phyloP scores from a whole-genome alignment of 2,113 vertebrate species.

The Notothenia rossii region DNA sequence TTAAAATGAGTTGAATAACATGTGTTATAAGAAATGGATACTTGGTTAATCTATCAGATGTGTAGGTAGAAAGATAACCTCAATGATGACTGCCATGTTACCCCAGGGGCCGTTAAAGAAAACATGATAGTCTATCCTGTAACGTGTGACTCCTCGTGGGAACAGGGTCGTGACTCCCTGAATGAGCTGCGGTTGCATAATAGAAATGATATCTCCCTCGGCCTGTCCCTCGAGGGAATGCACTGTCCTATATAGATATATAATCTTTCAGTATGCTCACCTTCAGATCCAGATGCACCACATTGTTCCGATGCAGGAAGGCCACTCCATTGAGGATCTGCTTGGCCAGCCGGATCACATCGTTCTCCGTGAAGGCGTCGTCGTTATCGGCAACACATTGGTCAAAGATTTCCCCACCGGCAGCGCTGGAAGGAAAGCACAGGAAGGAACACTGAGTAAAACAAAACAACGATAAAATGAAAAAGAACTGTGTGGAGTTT shows the following conservation, averaged over 20 bases:
- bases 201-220: constrained; percentile 26
- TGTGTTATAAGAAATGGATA: constrained; percentile 29
- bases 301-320: constrained; percentile 90
- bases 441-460: constrained; percentile 41
- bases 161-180: constrained; percentile 33
- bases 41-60: constrained; percentile 13
- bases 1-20: constrained; percentile 7
- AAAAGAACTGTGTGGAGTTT: constrained; percentile 10
- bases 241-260: constrained; percentile 16
- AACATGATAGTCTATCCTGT: constrained; percentile 37
- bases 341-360: constrained; percentile 91
- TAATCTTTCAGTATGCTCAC: constrained; percentile 73
- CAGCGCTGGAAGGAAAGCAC: constrained; percentile 84
- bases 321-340: constrained; percentile 93
- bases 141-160: constrained; percentile 16
- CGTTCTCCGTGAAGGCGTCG: constrained; percentile 94
- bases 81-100: constrained; percentile 14
- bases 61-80: background rate
- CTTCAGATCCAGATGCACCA: constrained; percentile 96
- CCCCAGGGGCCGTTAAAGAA: constrained; percentile 32
- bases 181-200: constrained; percentile 57
- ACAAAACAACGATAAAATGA: constrained; percentile 15
- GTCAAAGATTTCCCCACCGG: constrained; percentile 96
- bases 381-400: constrained; percentile 94
- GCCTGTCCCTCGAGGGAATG: constrained; percentile 17